Base-by-base conservation (phyloP, 1,140 invertebrate genomes). In the Drosophila trapezifrons region DNA sequence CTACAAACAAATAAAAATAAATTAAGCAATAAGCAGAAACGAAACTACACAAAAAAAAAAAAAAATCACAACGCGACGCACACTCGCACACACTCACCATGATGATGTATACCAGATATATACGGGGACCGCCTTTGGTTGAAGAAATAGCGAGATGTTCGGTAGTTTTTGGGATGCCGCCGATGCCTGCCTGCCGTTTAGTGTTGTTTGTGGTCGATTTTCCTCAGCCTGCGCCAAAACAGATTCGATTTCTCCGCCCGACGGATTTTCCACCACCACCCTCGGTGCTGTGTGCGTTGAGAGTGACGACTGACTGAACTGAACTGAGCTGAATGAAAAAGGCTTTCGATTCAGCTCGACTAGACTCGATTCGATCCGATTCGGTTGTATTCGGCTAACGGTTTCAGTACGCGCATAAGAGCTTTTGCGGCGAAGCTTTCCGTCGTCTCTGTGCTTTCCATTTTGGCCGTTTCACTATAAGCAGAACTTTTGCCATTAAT, bases 91-190 rank as follows among this genome's bases (percentile, higher is more conserved):
- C 69, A 89, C 84, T 89, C 70, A 89, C 84, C 84, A 89, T 87
- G 60, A 74, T 89, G 59, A 89, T 84, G 70, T 89, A 89, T 80
- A 87, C 70, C 57, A 87, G 62, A 71, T 84, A 63, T 59, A 90
- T 52, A 64, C 74, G 85, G 59, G 49, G 51, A 54, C 51, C 51
- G 54, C 71, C 66, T 78, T 78, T 78, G 18, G 49, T 47, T 72
- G 63, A 72, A 69, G 54, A 78, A 89, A 87, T 87, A 66, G 72
- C 77, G 77, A 80, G 67, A 69, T 56, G 51, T 47, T 67, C 51
- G 65, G 27, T 52, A 52, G 46, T 74, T 67, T 52, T 49, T 42
- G 43, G 27, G 59, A 62, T 63, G 51, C 62, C 69, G 17, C 40
- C 47, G 27, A 7, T 58, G 37, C 20, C 47, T 56, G 60, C 46